Conservation (phyloP, 1,140 invertebrate species). For the Steinernema feltiae region DNA sequence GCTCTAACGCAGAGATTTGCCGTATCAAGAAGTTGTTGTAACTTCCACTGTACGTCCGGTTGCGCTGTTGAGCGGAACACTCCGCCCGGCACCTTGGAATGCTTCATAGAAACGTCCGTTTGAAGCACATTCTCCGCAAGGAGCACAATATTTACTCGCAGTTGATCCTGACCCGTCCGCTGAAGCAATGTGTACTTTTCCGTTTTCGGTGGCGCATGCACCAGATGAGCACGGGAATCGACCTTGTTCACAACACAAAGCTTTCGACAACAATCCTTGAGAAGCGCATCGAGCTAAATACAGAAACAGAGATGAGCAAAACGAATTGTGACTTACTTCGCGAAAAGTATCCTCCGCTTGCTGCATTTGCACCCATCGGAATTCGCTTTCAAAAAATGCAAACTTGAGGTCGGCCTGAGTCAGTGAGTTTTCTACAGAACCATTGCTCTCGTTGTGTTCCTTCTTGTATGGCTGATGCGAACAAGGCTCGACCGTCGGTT, state of each 20-base stretch:
- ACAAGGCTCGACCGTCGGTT: not conserved
- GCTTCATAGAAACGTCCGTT: conserved; percentile 34
- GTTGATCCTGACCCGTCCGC: not conserved
- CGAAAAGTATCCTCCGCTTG: not conserved
- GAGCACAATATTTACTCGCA: conserved; percentile 3
- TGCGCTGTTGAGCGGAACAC: conserved; percentile 33
- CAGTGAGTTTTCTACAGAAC: too few relatives aligned
- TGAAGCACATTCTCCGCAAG: conserved; percentile 39
- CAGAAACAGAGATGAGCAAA: too few relatives aligned
- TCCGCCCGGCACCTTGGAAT: conserved; percentile 33
- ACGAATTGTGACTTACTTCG: too few relatives aligned
- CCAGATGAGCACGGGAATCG: not conserved
- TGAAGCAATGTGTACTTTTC: not conserved
- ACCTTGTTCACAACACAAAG: not conserved
- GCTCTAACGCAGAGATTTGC: not conserved
- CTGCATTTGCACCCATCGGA: not conserved
- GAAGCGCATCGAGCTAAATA: not conserved
- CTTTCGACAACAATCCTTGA: not conserved
- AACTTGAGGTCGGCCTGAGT: not conserved
- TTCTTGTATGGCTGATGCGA: not conserved
- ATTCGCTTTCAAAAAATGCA: not conserved
- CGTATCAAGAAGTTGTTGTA: conserved; percentile 32
- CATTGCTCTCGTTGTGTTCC: too few relatives aligned
- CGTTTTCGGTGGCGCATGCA: not conserved
- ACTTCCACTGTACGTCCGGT: conserved; percentile 38